Evolutionary conservation across 2,888 invertebrate genomes (phyloP).

Genomic region (Melipona beecheii): DNA sequence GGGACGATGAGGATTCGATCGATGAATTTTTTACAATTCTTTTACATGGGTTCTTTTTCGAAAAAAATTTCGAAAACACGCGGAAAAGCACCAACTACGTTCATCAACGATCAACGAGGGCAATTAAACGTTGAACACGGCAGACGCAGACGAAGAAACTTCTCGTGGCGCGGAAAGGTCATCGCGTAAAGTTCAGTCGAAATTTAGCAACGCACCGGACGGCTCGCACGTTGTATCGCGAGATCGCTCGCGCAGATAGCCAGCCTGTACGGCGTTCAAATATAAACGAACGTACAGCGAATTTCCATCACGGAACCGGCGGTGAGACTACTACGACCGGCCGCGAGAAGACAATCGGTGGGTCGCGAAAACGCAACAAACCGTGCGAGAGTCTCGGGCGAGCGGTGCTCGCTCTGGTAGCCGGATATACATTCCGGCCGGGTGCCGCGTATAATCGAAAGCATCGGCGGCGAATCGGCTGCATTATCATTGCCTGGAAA

Average conservation of each 20-base stretch:
- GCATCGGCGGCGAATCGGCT: constrained; percentile 58
- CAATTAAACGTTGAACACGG: neutral
- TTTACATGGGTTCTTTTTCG: too few species aligned
- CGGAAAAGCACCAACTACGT: neutral
- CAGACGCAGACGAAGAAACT: constrained; percentile 5
- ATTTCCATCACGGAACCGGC: constrained; percentile 26
- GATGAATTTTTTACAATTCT: too few species aligned
- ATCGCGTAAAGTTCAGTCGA: constrained; percentile 14
- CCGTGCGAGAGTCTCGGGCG: neutral
- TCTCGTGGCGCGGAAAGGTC: constrained; percentile 16
- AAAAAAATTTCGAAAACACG: neutral
- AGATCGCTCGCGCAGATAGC: constrained; percentile 11
- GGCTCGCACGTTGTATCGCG: too few species aligned
- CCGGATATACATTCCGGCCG: constrained; percentile 43
- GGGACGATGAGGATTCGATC: neutral
- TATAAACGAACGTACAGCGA: constrained; percentile 13
- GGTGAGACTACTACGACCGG: constrained; percentile 11
- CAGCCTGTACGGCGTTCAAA: neutral
- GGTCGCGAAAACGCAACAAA: constrained; percentile 20
- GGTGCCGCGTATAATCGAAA: constrained; percentile 47
- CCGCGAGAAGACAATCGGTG: constrained; percentile 27
- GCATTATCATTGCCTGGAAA: constrained; percentile 70
- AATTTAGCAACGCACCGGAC: neutral
- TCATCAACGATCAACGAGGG: neutral
- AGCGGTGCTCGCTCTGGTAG: constrained; percentile 27